phyloP scores from a whole-genome alignment of 2,888 invertebrate species.

The Folsomia manolachei region DNA sequence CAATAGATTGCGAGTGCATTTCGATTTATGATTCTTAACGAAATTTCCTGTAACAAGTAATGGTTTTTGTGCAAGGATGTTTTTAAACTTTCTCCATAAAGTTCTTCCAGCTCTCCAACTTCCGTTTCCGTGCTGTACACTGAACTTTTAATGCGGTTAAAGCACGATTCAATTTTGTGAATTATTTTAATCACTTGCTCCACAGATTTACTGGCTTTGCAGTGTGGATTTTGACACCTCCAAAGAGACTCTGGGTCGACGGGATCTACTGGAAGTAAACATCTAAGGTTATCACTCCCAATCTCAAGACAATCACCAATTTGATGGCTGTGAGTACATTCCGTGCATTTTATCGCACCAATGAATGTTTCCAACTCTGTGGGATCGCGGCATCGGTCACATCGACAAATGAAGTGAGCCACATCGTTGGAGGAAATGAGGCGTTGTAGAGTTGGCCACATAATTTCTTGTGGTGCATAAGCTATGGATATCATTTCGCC shows the following conservation, averaged over 20 bases:
- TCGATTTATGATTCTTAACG: slow-evolving; percentile 36
- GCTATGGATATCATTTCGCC: slow-evolving; percentile 42
- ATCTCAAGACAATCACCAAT: background rate
- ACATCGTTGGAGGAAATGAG: slow-evolving; percentile 43
- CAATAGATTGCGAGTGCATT: slow-evolving; percentile 34
- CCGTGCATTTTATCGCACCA: slow-evolving; percentile 38
- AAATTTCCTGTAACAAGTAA: slow-evolving; percentile 38
- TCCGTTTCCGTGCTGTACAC: slow-evolving; percentile 28
- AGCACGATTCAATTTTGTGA: slow-evolving; percentile 36
- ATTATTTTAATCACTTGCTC: slow-evolving; percentile 30
- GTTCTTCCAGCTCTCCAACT: slow-evolving; percentile 33
- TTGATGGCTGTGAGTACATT: slow-evolving; percentile 10
- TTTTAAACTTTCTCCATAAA: slow-evolving; percentile 28
- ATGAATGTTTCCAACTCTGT: slow-evolving; percentile 40
- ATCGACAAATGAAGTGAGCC: slow-evolving; percentile 45
- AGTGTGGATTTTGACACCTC: slow-evolving; percentile 28
- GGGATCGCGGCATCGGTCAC: slow-evolving; percentile 37
- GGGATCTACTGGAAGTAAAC: slow-evolving; percentile 39
- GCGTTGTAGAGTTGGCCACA: slow-evolving; percentile 41
- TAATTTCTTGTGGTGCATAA: slow-evolving; percentile 40
- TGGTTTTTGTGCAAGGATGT: slow-evolving; percentile 35
- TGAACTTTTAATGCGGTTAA: slow-evolving; percentile 31
- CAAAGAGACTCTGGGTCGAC: slow-evolving; percentile 35
- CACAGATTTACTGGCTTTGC: slow-evolving; percentile 25
- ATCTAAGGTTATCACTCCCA: slow-evolving; percentile 28